Base-by-base conservation (phyloP, 2,113 vertebrate genomes). In the Theropithecus gelada region DNA sequence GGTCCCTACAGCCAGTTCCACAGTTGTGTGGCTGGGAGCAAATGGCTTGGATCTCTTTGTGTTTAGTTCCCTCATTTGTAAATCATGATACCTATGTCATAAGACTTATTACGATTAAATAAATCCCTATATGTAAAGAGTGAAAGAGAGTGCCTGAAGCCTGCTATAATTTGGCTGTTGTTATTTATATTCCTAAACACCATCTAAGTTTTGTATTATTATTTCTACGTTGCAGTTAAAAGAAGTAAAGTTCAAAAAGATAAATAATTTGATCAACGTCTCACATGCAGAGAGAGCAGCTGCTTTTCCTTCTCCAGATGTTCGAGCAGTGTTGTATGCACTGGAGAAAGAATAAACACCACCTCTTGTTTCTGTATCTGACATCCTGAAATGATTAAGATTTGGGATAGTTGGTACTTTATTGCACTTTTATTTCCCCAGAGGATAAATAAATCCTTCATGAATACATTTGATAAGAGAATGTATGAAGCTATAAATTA, bases 381-480 rank as follows among this genome's bases (percentile, higher is more conserved):
- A 88, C 87, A 93, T 59, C 72, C 92, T 88, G 73, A 82, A 87
- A 45, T 52, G 68, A 87, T 97, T 76, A 96, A 43, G 52, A 84
- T 76, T 94, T 11, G 6, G 27, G n/a, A 52, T 79, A 25, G 78
- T 38, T 88, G 89, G 30, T 64, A 25, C 59, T 20, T 94, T 57
- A 50, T 55, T 76, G 66, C 68, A 84, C n/a, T 35, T 81, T 81
- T 48, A 59, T 57, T 89, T 96, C 75, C 68, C 83, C 87, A 83
- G 43, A 64, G 64, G 43, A 35, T 68, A 68, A 87, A 48, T 52
- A 70, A 32, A 89, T 35, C 68, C 68, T 76, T 89, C 35, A 35
- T 40, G 14, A 76, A 48, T 23, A 43, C 16, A 12, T 18, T 32
- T 83, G 88, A 16, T 25, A n/a, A 88, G 50, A 95, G 17, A 93